phyloP scores from a whole-genome alignment of 2,113 vertebrate species.

The Engraulis encrasicolus region DNA sequence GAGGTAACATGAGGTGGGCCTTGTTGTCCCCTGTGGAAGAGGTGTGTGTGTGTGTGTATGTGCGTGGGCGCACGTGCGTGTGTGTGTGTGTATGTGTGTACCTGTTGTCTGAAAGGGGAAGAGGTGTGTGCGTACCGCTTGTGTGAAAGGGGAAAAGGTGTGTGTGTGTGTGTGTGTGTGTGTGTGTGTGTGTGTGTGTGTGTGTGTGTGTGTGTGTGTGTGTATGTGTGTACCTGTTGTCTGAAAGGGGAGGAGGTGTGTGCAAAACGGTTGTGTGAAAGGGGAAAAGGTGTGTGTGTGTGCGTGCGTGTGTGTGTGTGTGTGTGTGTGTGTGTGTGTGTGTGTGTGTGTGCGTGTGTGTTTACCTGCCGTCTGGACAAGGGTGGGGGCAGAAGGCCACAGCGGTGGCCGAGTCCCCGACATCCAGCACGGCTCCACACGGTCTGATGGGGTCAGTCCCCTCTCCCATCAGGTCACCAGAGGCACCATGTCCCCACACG shows the following conservation, averaged over 20 bases:
- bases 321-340: too few species aligned
- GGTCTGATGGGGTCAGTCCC: conserved; percentile 68
- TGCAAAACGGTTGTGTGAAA: conserved; percentile 76
- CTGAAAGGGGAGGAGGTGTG: not conserved
- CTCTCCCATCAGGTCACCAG: conserved; percentile 51
- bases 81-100: too few species aligned
- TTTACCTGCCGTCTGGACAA: conserved; percentile 77
- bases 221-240: too few species aligned
- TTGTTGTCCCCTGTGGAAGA: too few species aligned
- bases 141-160: conserved; percentile 67
- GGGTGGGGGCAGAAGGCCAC: conserved; percentile 80
- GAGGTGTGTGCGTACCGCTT: conserved; percentile 74
- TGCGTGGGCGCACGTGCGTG: too few species aligned
- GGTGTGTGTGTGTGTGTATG: too few species aligned
- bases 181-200: too few species aligned
- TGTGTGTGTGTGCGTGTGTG: not conserved
- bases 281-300: conserved; percentile 57
- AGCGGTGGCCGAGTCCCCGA: conserved; percentile 88
- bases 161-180: too few species aligned
- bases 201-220: too few species aligned
- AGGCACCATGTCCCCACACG: conserved; percentile 83
- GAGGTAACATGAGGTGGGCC: too few species aligned
- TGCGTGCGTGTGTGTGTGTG: too few species aligned
- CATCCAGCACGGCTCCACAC: conserved; percentile 86
- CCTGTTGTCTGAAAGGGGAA: too few species aligned